phyloP scores from a whole-genome alignment of 1,140 invertebrate genomes.

The Macrobrachium nipponense region DNA sequence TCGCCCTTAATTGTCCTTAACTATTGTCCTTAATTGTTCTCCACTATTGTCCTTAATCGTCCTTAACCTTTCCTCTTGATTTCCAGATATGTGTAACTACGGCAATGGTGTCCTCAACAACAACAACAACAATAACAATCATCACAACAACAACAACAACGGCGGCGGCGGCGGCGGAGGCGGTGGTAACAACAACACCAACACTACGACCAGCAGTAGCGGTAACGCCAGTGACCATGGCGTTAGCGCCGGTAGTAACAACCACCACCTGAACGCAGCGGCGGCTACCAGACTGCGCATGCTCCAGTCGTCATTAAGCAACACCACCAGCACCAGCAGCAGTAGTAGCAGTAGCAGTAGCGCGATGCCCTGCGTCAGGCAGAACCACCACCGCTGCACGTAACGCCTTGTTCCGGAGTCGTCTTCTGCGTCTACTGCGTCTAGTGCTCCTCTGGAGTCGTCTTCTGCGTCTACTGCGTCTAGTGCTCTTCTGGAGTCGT shows the following conservation, averaged over 20 bases:
- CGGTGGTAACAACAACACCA: background rate
- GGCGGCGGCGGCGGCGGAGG: constrained; percentile 5
- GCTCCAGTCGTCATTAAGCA: constrained; percentile 38
- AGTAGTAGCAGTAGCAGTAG: too few species aligned
- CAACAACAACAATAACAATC: constrained; percentile 25
- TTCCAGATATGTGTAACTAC: background rate
- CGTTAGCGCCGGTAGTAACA: background rate
- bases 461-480: background rate
- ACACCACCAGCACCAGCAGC: too few species aligned
- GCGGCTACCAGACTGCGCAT: constrained; percentile 46
- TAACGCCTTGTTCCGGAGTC: constrained; percentile 28
- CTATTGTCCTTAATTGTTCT: too few species aligned
- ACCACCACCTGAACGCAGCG: constrained; percentile 20
- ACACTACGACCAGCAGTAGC: constrained; percentile 27
- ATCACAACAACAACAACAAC: constrained; percentile 11
- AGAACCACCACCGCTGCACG: constrained; percentile 55
- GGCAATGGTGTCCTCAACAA: constrained; percentile 37
- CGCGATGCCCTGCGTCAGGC: constrained; percentile 22
- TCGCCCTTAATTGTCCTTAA: too few species aligned
- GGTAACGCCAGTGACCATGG: constrained; percentile 4
- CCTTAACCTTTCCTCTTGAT: background rate
- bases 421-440: background rate
- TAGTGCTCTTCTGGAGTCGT: background rate
- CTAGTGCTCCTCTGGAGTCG: background rate
- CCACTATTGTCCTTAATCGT: too few species aligned